phyloP scores from a whole-genome alignment of 2,888 invertebrate species.

The Chirona hameri region DNA sequence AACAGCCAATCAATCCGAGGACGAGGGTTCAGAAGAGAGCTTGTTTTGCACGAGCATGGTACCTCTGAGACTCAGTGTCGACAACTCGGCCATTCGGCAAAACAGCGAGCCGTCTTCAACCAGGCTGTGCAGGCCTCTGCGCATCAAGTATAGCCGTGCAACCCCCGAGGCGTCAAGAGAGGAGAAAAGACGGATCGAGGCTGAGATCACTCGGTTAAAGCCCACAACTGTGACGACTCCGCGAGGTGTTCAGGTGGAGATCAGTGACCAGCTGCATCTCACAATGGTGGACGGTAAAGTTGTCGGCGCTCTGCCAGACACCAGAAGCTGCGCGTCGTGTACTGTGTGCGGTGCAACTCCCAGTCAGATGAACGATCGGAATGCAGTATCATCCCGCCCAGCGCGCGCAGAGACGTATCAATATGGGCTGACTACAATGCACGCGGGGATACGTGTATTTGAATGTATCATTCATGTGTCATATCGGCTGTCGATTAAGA shows the following conservation, averaged over 20 bases:
- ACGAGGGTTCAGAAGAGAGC: not conserved
- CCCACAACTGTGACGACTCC: not conserved
- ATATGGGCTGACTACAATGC: not conserved
- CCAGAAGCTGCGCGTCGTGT: not conserved
- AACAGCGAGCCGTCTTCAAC: not conserved
- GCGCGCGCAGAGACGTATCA: not conserved
- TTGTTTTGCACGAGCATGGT: not conserved
- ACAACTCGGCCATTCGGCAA: not conserved
- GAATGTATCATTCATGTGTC: not conserved
- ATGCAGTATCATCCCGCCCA: not conserved
- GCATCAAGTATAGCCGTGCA: not conserved
- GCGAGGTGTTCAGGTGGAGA: not conserved
- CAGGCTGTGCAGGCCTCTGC: not conserved
- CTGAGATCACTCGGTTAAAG: not conserved
- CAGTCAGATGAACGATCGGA: not conserved
- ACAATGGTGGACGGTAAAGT: not conserved
- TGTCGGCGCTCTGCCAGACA: not conserved
- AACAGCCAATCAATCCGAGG: not conserved
- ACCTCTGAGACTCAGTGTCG: not conserved
- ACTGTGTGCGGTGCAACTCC: not conserved
- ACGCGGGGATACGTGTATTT: not conserved
- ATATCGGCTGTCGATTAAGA: not conserved
- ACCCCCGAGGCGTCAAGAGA: not conserved
- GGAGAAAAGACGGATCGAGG: not conserved
- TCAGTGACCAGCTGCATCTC: not conserved